A percentile compares a stretch with the other conserved stretches of the same genome.
phyloP scores from a whole-genome alignment of 2,888 invertebrate species.

The Pecten maximus region DNA sequence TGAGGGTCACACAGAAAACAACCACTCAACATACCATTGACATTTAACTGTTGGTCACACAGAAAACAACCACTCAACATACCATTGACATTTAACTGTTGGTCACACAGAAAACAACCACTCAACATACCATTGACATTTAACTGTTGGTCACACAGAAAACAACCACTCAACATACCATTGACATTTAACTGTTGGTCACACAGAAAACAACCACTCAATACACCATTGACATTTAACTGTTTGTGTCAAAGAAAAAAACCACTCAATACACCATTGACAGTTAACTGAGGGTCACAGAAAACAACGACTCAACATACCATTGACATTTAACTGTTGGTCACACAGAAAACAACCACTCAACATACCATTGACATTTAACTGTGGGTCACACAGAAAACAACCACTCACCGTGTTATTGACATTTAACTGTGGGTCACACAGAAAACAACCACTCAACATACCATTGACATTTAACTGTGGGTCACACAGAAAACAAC shows the following conservation, averaged over 20 bases:
- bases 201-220: not conserved
- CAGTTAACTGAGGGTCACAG: not conserved
- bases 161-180: not conserved
- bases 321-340: not conserved
- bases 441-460: not conserved
- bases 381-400: not conserved
- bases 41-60: not conserved
- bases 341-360: not conserved
- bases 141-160: too few relatives aligned
- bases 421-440: not conserved
- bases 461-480: not conserved
- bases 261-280: too few relatives aligned
- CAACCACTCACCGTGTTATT: not conserved
- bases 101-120: not conserved
- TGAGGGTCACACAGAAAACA: not conserved
- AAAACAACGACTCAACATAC: not conserved
- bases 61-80: not conserved
- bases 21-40: too few relatives aligned
- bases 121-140: not conserved
- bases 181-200: not conserved
- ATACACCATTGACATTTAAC: not conserved
- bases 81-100: not conserved
- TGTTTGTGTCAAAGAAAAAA: too few relatives aligned
- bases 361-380: not conserved
- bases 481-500: not conserved